A percentile compares a stretch with the other conserved stretches of the same genome.
phyloP scores from a whole-genome alignment of 2,113 vertebrate genomes.

The Nothoprocta pentlandii region DNA sequence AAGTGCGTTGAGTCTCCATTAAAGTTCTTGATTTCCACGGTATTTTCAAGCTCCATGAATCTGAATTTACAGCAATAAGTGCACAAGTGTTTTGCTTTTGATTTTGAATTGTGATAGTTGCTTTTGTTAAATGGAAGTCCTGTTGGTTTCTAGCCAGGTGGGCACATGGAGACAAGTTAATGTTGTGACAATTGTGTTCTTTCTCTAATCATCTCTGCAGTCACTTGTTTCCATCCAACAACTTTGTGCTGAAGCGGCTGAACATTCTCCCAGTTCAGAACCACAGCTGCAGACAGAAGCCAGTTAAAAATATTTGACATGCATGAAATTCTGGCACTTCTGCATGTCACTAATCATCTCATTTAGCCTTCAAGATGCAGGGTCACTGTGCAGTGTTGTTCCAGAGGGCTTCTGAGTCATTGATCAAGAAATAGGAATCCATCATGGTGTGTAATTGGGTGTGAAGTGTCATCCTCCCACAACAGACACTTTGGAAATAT shows the following conservation, averaged over 20 bases:
- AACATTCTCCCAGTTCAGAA: conserved; percentile 2
- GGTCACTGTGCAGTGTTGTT: not conserved
- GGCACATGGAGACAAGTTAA: not conserved
- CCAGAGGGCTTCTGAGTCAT: conserved; percentile 1
- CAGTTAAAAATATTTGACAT: not conserved
- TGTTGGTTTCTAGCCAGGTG: not conserved
- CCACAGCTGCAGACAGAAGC: not conserved
- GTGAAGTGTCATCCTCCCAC: conserved; percentile 17
- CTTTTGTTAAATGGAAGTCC: not conserved
- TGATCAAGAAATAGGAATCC: conserved; percentile 21
- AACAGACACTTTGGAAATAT: not conserved
- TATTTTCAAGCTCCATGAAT: not conserved
- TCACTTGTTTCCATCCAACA: not conserved
- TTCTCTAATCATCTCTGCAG: not conserved
- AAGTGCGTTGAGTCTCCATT: not conserved
- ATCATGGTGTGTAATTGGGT: conserved; percentile 13
- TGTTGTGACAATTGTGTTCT: not conserved
- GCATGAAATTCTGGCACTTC: not conserved
- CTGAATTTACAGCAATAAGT: not conserved
- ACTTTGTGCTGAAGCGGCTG: not conserved
- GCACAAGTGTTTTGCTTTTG: not conserved
- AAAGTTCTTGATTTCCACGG: not conserved
- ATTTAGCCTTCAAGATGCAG: not conserved
- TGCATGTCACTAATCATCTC: not conserved
- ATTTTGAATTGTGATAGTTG: not conserved